Base-by-base conservation (phyloP, 2,888 invertebrate species). In the Anoncus sp. region DNA sequence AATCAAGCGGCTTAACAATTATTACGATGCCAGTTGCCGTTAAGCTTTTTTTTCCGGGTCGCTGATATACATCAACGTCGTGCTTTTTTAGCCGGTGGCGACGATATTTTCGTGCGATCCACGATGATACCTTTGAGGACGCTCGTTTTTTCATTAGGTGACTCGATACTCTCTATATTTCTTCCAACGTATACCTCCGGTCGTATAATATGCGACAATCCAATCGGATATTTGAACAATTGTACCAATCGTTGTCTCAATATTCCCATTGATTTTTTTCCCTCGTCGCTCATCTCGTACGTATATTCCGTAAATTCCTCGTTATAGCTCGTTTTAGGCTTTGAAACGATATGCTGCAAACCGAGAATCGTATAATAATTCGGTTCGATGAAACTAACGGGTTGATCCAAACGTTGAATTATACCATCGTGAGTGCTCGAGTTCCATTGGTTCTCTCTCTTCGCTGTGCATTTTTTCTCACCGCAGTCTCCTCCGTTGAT, bases 151-250 rank as follows among this genome's bases (percentile, higher is more conserved):
- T 47, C 18, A 9, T 20, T 27, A 10, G 18, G 0, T 3, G 12
- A 14, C 10, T 53, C 69, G 27, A 12, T 47, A 1, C 24, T 14
- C 4, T 47, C 38, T 47, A 62, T 16, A n/a, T 51, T 16, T 1
- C 12, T 10, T 12, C 18, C 55, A 9, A 16, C 31, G 18, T 43
- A 65, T 1, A 60, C n/a, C 40, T 60, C 70, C 14, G 74, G 60
- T 14, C 60, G 59, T 7, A 70, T n/a, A 47, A 78, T 40, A 16
- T 74, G 84, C 5, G 89, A 86, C 77, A 91, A 84, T 47, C 85
- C 85, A 76, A 88, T 82, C 0, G 90, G 90, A 78, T 87, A 86
- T 59, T 86, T 86, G 63, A 90, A 90, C 45, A 91, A 82, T 51
- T 85, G 85, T 22, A 85, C 35, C 14, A 90, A 82, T 16, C 91